Percentiles rank a stretch among this genome's conserved stretches.
These are phyloP conservation scores for Harpagifer antarcticus DNA, from an alignment of 2,797 vertebrate species.

Conservation along the genomic window DNA sequence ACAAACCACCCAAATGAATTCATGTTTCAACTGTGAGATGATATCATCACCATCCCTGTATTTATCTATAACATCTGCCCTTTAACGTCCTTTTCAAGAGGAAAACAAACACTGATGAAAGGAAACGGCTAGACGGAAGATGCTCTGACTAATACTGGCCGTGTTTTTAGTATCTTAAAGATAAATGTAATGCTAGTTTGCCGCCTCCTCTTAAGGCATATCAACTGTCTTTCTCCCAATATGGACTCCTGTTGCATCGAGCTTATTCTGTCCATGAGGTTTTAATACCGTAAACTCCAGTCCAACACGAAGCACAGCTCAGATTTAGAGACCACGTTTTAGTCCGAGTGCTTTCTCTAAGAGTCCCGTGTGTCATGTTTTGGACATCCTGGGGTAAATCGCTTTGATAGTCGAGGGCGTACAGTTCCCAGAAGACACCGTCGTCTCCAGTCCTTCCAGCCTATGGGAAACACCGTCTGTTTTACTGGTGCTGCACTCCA, in stretches of 20 bases:
- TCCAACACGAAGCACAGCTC: neutral
- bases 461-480: slow-evolving; percentile 85
- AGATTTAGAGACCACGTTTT: slow-evolving; percentile 10
- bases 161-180: slow-evolving; percentile 17
- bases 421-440: slow-evolving; percentile 84
- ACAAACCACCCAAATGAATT: too few species aligned
- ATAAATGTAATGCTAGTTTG: slow-evolving; percentile 24
- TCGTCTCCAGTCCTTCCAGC: slow-evolving; percentile 85
- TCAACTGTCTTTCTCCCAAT: slow-evolving; percentile 26
- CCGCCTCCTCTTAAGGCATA: slow-evolving; percentile 1
- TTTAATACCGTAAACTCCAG: slow-evolving; percentile 17
- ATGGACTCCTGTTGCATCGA: slow-evolving; percentile 7
- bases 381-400: slow-evolving; percentile 77
- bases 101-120: slow-evolving; percentile 28
- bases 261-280: slow-evolving; percentile 22
- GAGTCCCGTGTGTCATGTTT: slow-evolving; percentile 68
- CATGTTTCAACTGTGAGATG: too few species aligned
- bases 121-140: neutral
- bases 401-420: slow-evolving; percentile 82
- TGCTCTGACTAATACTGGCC: slow-evolving; percentile 51
- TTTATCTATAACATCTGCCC: slow-evolving; percentile 20
- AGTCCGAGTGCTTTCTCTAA: slow-evolving; percentile 8
- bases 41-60: too few species aligned
- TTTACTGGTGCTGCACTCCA: slow-evolving; percentile 90
- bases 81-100: slow-evolving; percentile 30